Percentiles rank a stretch among this genome's conserved stretches.
Conservation (phyloP, 2,888 invertebrate genomes). For the Lordiphosa andalusiaca region DNA sequence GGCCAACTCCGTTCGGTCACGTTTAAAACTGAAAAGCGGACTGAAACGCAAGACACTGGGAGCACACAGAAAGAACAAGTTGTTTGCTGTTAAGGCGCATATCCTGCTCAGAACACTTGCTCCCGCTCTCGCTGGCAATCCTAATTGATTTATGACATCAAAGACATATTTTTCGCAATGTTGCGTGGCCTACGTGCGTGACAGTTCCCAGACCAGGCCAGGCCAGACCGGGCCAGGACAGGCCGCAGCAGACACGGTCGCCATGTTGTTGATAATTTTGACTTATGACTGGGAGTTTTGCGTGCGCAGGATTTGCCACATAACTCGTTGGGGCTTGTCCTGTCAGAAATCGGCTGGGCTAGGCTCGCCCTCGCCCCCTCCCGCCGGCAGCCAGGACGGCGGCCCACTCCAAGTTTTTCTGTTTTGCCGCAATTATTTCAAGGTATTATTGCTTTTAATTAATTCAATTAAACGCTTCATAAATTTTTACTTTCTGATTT, state of each 20-base stretch:
- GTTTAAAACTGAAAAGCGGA: slow-evolving; percentile 53
- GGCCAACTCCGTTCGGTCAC: slow-evolving; percentile 47
- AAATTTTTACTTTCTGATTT: slow-evolving; percentile 78
- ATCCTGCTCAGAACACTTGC: slow-evolving; percentile 44
- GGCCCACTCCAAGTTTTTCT: slow-evolving; percentile 62
- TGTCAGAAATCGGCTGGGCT: slow-evolving; percentile 35
- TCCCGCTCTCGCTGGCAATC: slow-evolving; percentile 40
- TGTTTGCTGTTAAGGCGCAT: slow-evolving; percentile 62
- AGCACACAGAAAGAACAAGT: slow-evolving; percentile 40
- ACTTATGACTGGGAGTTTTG: slow-evolving; percentile 74
- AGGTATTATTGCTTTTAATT: slow-evolving; percentile 78
- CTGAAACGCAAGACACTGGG: neutral
- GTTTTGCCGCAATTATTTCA: slow-evolving; percentile 73
- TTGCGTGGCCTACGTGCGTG: slow-evolving; percentile 79
- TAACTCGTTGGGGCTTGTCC: slow-evolving; percentile 49
- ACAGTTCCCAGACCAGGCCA: slow-evolving; percentile 60
- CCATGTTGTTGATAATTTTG: slow-evolving; percentile 79
- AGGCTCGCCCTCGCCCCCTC: neutral
- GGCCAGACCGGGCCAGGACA: slow-evolving; percentile 34
- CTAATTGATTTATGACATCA: slow-evolving; percentile 80
- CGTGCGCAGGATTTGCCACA: slow-evolving; percentile 69
- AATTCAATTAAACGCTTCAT: slow-evolving; percentile 80
- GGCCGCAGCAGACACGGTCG: slow-evolving; percentile 41
- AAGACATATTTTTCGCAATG: slow-evolving; percentile 80
- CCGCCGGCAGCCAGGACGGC: neutral